These are phyloP conservation scores for Muschampia plurimacula DNA, from an alignment of 2,888 invertebrate species.

Conservation along the genomic window DNA sequence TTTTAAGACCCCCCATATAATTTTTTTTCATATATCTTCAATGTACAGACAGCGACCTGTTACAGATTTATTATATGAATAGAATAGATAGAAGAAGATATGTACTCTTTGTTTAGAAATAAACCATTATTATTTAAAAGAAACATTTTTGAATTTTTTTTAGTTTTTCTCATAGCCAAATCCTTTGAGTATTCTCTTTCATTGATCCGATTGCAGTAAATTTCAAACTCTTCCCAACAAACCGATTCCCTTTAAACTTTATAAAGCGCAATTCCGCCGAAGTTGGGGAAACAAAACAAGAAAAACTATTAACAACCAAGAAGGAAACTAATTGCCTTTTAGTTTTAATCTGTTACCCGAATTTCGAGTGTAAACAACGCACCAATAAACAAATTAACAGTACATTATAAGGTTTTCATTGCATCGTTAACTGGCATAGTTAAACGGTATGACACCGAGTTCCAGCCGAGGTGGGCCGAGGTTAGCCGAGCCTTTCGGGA, in stretches of 20 bases:
- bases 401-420: conserved; percentile 44
- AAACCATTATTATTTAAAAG: too few relatives aligned
- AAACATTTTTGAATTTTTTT: too few relatives aligned
- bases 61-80: too few relatives aligned
- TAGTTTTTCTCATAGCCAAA: not conserved
- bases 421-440: conserved; percentile 42
- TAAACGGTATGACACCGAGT: conserved; percentile 36
- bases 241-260: conserved; percentile 25
- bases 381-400: conserved; percentile 48
- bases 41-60: too few relatives aligned
- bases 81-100: too few relatives aligned
- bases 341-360: conserved; percentile 35
- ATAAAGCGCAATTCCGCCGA: conserved; percentile 24
- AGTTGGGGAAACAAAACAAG: conserved; percentile 23
- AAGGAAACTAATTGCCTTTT: conserved; percentile 33
- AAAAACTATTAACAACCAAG: conserved; percentile 35
- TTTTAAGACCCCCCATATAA: too few relatives aligned
- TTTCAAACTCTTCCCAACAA: conserved; percentile 14
- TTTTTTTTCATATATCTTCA: too few relatives aligned
- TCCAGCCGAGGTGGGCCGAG: conserved; percentile 38
- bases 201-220: conserved; percentile 4
- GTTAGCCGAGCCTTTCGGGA: conserved; percentile 28
- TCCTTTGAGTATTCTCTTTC: not conserved
- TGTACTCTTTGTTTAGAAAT: too few relatives aligned
- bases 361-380: conserved; percentile 36